Evolutionary conservation across 1,140 invertebrate species (phyloP), one percentile per base, ranked within the genome.

Genomic region (Euborellia annulipes): DNA sequence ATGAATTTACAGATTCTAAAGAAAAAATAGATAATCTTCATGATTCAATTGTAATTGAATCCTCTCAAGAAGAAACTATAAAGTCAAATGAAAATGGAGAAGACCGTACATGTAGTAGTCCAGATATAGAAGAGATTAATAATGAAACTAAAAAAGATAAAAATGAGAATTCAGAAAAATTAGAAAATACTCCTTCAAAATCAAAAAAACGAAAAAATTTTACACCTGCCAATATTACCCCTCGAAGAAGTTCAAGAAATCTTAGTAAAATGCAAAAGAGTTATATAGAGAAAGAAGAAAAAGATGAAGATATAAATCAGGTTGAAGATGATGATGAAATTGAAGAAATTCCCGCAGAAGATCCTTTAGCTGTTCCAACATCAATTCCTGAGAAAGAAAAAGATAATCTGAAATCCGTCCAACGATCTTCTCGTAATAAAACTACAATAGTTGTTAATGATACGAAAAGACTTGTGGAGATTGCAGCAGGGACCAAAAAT

Each of bases 371-470:
- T 16, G 67, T 68, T 45, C 41, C 48, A 36, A 22, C 39, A 41
- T 39, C 13, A 21, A 48, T 27, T 46, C 55, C 61, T 47, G 64
- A 67, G 14, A 63, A 64, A 51, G 58, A 59, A 0, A 59, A 58
- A 37, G 47, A 56, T 4, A 56, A 71, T 58, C 59, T 66, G 4
- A 27, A 27, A 27, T 27, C 23, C 23, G 23, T 27, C 23, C 23
- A 27, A 53, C 62, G 56, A 21, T 46, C 62, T 0, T 58, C 60
- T 54, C 59, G 66, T 46, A 63, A 56, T 45, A 71, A 71, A 54
- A 68, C 63, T 17, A 73, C 79, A 2, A 80, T 82, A 45, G 72
- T 82, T 21, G 74, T 80, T 0, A 82, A 76, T 54, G 76, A 82
- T 54, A 79, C 79, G 1, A 82, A 82, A 61, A 67, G 74, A 34